phyloP scores from a whole-genome alignment of 1,140 invertebrate species.

The Bombus superbus region DNA sequence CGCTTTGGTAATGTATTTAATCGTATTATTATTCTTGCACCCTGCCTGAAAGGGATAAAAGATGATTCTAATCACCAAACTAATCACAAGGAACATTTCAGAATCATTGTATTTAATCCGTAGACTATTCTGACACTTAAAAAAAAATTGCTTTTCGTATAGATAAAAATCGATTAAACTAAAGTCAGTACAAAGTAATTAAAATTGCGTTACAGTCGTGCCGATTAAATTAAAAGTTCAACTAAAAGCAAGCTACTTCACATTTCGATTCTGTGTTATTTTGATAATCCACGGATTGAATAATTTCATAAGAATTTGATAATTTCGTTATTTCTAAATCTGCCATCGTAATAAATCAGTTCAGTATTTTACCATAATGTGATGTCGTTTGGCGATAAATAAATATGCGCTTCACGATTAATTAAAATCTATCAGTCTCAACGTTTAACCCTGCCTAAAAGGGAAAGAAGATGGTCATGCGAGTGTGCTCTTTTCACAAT shows the following conservation, averaged over 20 bases:
- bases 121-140: neutral
- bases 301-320: neutral
- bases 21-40: conserved; percentile 67
- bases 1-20: conserved; percentile 65
- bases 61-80: conserved; percentile 54
- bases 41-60: conserved; percentile 75
- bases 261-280: neutral
- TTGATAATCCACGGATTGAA: conserved; percentile 1
- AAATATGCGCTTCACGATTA: conserved; percentile 74
- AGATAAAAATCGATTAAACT: neutral
- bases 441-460: conserved; percentile 77
- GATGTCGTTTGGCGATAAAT: conserved; percentile 50
- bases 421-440: conserved; percentile 77
- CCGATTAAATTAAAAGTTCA: neutral
- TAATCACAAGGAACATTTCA: conserved; percentile 16
- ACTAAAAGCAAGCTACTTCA: neutral
- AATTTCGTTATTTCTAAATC: neutral
- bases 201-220: neutral
- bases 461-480: conserved; percentile 76
- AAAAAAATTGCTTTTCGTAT: neutral
- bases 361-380: neutral
- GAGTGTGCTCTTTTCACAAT: conserved; percentile 69
- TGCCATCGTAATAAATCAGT: neutral
- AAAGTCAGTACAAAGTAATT: neutral
- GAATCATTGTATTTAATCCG: neutral